Conservation (phyloP, 2,797 vertebrate species). For the Sebastes kiyomatsui region DNA sequence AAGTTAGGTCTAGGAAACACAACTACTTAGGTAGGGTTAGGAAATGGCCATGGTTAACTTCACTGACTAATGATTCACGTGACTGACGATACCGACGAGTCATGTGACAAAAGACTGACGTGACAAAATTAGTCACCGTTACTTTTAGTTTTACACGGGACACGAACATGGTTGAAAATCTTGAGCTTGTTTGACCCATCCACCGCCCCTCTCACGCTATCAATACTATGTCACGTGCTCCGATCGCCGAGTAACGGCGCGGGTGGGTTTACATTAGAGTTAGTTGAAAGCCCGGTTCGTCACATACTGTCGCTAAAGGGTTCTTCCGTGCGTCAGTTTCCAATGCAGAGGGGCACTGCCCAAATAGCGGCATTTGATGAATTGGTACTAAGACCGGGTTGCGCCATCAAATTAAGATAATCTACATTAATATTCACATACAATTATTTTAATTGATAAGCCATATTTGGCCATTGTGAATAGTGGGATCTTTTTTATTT, state of each 20-base stretch:
- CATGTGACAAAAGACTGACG: no score
- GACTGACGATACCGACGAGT: no score
- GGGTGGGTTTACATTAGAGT: accelerated
- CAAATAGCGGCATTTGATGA: accelerated
- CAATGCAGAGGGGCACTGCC: accelerated
- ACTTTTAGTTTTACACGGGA: no score
- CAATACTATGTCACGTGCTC: accelerated
- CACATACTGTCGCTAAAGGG: no score
- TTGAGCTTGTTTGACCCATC: no score
- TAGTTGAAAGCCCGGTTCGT: no score
- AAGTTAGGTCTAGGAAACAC: no score
- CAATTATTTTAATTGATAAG: no score
- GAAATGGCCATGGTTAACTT: accelerated
- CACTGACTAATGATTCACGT: no score
- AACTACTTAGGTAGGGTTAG: no score
- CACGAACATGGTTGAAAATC: no score
- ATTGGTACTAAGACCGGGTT: accelerated
- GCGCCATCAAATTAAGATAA: not conserved
- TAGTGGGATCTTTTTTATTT: not conserved
- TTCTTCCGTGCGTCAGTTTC: no score
- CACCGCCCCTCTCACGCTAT: accelerated
- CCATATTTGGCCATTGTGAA: not conserved
- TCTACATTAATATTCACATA: not conserved
- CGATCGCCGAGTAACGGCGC: accelerated
- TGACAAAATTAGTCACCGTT: accelerated